Evolutionary conservation across 2,888 invertebrate species (phyloP).

Genomic region (Leptarthrus brevirostris): DNA sequence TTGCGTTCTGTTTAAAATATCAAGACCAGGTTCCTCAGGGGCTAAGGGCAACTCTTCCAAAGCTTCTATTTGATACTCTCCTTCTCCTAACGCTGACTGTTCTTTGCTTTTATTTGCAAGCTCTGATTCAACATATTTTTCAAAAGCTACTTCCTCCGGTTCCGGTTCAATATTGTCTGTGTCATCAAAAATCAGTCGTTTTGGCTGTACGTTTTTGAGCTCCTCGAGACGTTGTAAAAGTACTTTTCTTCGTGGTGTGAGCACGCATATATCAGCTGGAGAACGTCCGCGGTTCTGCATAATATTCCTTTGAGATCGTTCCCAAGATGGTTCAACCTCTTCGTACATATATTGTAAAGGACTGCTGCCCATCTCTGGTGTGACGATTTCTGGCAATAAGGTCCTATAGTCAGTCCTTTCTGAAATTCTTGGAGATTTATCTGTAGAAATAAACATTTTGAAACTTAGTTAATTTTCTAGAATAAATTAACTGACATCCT

Average conservation of each 20-base stretch:
- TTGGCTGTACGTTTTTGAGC: conserved; percentile 39
- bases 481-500: too few relatives aligned
- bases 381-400: too few relatives aligned
- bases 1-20: conserved; percentile 40
- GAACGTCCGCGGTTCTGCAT: background rate
- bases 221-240: conserved; percentile 22
- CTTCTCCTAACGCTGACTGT: conserved; percentile 29
- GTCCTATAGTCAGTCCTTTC: background rate
- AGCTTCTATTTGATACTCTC: conserved; percentile 12
- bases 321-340: conserved; percentile 34
- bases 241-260: background rate
- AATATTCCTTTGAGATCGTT: conserved; percentile 21
- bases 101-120: conserved; percentile 36
- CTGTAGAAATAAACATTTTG: too few relatives aligned
- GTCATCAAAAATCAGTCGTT: conserved; percentile 44
- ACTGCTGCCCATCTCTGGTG: too few relatives aligned
- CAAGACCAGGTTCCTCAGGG: background rate
- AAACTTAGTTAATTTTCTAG: too few relatives aligned
- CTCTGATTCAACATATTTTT: conserved; percentile 48
- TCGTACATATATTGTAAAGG: too few relatives aligned
- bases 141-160: conserved; percentile 42
- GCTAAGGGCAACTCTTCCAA: background rate
- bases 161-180: conserved; percentile 40
- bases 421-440: background rate
- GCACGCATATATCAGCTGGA: background rate